Evolutionary conservation across 2,797 vertebrate genomes (phyloP), one percentile per base, ranked within the genome.

Genomic region (Heterohyrax brucei): DNA sequence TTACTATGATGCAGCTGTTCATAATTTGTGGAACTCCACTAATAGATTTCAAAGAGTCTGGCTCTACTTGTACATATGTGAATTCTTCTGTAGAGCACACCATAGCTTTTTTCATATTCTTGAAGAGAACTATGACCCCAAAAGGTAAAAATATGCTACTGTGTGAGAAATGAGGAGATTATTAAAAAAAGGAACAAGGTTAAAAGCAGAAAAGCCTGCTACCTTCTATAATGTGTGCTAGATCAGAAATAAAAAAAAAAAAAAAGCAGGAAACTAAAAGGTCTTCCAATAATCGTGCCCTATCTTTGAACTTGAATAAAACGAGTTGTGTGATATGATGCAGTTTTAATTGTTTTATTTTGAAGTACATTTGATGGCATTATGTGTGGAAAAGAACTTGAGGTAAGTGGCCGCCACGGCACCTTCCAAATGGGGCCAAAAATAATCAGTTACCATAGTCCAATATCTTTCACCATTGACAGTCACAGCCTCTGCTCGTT

Each of bases 131-230:
- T 80, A 16, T 75, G 66, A 75, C 59, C 48, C 66, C 9, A 62
- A 84, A 91, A 72, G 5, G 10, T 70, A 21, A 61, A 89, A 76
- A 86, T 50, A 70, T 76, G 53, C 56, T 48, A 4, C 19, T 59
- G 4, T 82, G 1, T 82, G 56, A 83, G 83, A 83, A 91, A 39
- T 26, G 70, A 88, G 24, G 75, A 64, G 5, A 4, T 53, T 79
- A 8, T 30, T 48, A 93, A 94, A 82, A 59, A 93, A 94, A 82
- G 39, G 59, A 85, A 46, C n/a, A 91, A 87, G 33, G 61, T 79
- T 88, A 50, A 62, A 88, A 83, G 66, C 56, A 78, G 28, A 84
- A 96, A 84, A 80, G 39, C 24, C 16, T 75, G 4, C 59, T 82
- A 48, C 14, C 44, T 18, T 61, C 87, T 87, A 78, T 78, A 83